phyloP scores from a whole-genome alignment of 2,797 vertebrate genomes.

The Hipposideros larvatus region DNA sequence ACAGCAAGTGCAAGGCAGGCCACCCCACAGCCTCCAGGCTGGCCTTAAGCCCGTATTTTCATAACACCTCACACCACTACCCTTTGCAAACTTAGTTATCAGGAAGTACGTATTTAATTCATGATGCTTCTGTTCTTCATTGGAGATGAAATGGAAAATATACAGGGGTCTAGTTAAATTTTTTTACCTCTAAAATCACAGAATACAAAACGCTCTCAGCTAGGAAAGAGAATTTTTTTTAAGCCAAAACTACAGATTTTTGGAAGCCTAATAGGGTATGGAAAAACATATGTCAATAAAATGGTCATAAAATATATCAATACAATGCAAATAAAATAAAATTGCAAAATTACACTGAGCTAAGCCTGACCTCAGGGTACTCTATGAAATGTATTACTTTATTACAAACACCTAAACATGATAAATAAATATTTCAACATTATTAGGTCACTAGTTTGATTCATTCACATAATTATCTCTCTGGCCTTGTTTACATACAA shows the following conservation, averaged over 20 bases:
- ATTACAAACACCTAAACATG: not conserved
- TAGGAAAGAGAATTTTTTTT: not conserved
- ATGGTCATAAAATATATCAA: not conserved
- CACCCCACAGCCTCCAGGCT: not conserved
- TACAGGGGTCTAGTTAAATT: not conserved
- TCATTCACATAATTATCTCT: not conserved
- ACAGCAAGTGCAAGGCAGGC: not conserved
- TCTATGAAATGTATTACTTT: not conserved
- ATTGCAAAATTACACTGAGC: not conserved
- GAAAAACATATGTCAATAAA: not conserved
- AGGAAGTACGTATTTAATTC: not conserved
- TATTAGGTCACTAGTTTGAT: not conserved
- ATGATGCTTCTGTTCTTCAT: not conserved
- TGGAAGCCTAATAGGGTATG: not conserved
- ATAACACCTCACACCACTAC: not conserved
- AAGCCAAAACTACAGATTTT: not conserved
- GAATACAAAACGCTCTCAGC: not conserved
- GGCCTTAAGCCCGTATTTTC: not conserved
- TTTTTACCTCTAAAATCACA: not conserved
- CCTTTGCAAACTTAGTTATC: not conserved
- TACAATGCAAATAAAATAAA: constrained; percentile 2
- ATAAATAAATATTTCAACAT: not conserved
- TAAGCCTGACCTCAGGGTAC: not conserved
- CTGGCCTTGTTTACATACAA: not conserved
- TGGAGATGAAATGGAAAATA: not conserved